Evolutionary conservation across 1,140 invertebrate genomes (phyloP), one percentile per base, ranked within the genome.

Genomic region (Drosophila jambulina): DNA sequence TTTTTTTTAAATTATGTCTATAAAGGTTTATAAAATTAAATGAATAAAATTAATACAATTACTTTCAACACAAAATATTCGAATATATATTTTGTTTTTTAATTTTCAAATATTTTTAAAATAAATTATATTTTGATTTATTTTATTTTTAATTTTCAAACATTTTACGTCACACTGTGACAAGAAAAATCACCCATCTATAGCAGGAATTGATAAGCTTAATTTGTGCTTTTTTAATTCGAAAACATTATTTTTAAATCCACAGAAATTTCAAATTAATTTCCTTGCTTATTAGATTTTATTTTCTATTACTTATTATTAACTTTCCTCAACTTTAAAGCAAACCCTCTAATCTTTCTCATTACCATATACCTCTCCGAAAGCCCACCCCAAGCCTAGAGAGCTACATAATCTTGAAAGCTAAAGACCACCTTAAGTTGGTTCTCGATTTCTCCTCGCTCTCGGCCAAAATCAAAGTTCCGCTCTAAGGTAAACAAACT

Each of bases 401-500:
- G 29, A 54, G 13, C 32, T 17, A 6, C 19, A 9, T 23, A 23
- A n/a, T 54, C 51, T 54, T 23, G 34, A 23, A 54, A 36, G 51
- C 32, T 36, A 54, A 54, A 36, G 32, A 56, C 53, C 53, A 38
- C 53, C 53, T 54, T 38, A n/a, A n/a, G 15, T 38, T 25, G 6
- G 2, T 29, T 49, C 57, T 27, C 32, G n/a, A 1, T 32, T 38
- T 34, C 19, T 25, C 10, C 6, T 8, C 17, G 38, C 68, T 74
- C 69, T 48, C 40, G 17, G 15, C 29, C 34, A 7, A 23, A 61
- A 59, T 60, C 59, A 76, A 76, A 53, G 40, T 45, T 60, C 27
- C 54, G 53, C 80, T 82, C 80, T 42, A 76, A 76, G 62, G 80
- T 83, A 83, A 83, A 83, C 80, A 83, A 83, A 83, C 76, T 57